These are phyloP conservation scores for Pimpla rufipes DNA, from an alignment of 2,888 invertebrate genomes.

Conservation along the genomic window DNA sequence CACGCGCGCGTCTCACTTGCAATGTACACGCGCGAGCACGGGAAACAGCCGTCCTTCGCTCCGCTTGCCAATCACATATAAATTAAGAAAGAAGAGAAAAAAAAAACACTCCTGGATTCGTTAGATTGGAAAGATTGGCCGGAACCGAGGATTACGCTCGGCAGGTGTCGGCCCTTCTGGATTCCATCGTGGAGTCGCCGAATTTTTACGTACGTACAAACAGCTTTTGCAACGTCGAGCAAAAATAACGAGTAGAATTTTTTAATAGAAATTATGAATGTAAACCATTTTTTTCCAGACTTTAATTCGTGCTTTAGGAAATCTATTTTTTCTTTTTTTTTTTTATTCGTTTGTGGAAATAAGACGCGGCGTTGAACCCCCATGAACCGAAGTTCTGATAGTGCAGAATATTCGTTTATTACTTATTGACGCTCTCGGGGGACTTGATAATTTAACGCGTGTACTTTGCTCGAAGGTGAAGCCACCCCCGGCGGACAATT, in stretches of 20 bases:
- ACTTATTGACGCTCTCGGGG: neutral
- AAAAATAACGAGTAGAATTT: neutral
- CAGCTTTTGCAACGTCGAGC: neutral
- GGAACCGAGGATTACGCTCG: slow-evolving; percentile 76
- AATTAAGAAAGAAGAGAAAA: too few species aligned
- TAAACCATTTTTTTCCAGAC: too few species aligned
- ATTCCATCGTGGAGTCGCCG: slow-evolving; percentile 77
- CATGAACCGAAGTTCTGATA: neutral
- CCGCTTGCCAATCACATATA: neutral
- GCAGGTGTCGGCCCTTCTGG: slow-evolving; percentile 77
- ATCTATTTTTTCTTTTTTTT: neutral
- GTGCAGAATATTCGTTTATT: neutral
- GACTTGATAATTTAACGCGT: neutral
- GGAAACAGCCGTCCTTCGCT: slow-evolving; percentile 34
- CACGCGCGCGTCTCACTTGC: slow-evolving; percentile 34
- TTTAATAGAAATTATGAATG: too few species aligned
- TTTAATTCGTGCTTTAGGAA: too few species aligned
- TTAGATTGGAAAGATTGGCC: slow-evolving; percentile 75
- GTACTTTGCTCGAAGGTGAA: slow-evolving; percentile 63
- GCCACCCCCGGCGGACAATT: slow-evolving; percentile 74
- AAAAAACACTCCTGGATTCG: neutral
- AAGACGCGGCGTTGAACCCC: neutral
- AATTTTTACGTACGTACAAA: slow-evolving; percentile 71
- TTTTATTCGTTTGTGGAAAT: neutral
- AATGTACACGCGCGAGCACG: slow-evolving; percentile 43